Evolutionary conservation across 2,797 vertebrate genomes (phyloP), one percentile per base, ranked within the genome.

Genomic region (Dermochelys coriacea): DNA sequence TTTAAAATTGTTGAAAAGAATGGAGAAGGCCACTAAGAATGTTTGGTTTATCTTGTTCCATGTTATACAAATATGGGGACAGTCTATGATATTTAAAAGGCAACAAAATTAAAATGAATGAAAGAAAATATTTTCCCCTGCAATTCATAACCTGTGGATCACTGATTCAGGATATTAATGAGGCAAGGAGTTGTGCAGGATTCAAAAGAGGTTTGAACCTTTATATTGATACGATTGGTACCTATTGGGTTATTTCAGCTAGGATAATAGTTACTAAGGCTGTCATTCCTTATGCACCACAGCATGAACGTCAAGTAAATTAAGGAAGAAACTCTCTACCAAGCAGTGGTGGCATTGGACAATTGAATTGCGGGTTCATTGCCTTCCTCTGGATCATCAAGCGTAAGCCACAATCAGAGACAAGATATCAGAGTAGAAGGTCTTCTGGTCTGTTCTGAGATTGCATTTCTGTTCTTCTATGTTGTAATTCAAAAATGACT

Each of bases 31-130:
- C n/a, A 64, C 0, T 68, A 47, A 18, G 59, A 29, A 52, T 21
- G 8, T 80, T 68, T 14, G n/a, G 14, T 64, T 52, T 68, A 27
- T n/a, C 49, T 19, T 31, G 18, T 84, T 16, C n/a, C 19, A 5
- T 37, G 64, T 37, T 68, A 37, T 8, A 37, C 11, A 5, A 41
- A 12, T 31, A n/a, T 61, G 74, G 18, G 50, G 21, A 54, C 18
- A 27, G 37, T 15, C 50, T 50, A 94, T 55, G 86, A 90, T 82
- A 80, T 45, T 91, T 94, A 18, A 27, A 45, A 49, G 59, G 50
- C 41, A 93, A 51, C 5, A 15, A 79, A 89, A 52, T 45, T 61
- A 41, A 45, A 90, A 41, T 19, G 31, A n/a, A 1, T n/a, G 81
- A 45, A 0, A 75, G 52, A 0, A 64, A 34, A 6, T 68, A 27